These are phyloP conservation scores for Chamaea fasciata DNA, from an alignment of 2,113 vertebrate genomes.

Conservation along the genomic window DNA sequence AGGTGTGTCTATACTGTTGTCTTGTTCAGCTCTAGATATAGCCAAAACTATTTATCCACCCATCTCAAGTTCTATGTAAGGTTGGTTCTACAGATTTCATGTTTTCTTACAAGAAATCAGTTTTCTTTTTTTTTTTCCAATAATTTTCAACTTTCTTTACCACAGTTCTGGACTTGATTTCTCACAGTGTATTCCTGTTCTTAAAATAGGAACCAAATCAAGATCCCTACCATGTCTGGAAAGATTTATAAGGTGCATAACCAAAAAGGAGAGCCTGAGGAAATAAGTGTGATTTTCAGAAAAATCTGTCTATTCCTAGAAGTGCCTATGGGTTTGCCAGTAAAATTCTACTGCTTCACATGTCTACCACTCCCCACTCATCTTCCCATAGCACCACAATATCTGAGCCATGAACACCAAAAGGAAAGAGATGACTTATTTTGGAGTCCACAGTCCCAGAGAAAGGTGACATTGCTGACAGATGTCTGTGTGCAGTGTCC, in stretches of 20 bases:
- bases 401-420: neutral
- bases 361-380: neutral
- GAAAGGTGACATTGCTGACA: neutral
- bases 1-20: neutral
- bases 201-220: neutral
- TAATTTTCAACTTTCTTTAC: neutral
- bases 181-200: neutral
- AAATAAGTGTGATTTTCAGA: neutral
- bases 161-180: neutral
- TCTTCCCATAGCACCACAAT: accelerated
- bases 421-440: neutral
- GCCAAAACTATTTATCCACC: neutral
- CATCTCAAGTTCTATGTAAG: neutral
- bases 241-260: neutral
- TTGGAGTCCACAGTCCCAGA: too few species aligned
- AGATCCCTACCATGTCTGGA: neutral
- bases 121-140: neutral
- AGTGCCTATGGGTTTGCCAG: neutral
- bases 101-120: neutral
- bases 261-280: neutral
- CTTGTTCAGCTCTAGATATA: neutral
- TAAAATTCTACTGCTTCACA: neutral
- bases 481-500: neutral
- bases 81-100: neutral
- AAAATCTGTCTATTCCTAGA: neutral